These are phyloP conservation scores for Drosophila lacertosa DNA, from an alignment of 1,140 invertebrate species.

Conservation along the genomic window DNA sequence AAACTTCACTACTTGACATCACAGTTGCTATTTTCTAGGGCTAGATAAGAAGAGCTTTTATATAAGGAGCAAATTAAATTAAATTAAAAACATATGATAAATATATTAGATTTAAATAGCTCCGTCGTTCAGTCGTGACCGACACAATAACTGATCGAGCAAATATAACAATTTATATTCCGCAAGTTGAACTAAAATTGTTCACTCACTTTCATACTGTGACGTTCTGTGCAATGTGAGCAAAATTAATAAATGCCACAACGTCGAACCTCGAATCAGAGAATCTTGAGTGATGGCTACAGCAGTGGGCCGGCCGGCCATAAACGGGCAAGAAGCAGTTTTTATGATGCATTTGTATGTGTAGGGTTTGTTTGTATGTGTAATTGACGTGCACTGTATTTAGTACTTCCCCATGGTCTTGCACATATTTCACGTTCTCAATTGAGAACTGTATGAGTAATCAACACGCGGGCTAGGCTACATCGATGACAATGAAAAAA, in stretches of 20 bases:
- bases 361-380: not conserved
- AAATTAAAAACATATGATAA: too few relatives aligned
- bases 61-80: too few relatives aligned
- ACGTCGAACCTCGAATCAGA: conserved; percentile 9
- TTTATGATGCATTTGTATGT: conserved; percentile 15
- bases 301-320: conserved; percentile 41
- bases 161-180: too few relatives aligned
- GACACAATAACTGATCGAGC: too few relatives aligned
- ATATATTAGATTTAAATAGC: too few relatives aligned
- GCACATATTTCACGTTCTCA: conserved; percentile 32
- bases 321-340: conserved; percentile 51
- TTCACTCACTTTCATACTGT: not conserved
- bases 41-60: not conserved
- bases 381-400: not conserved
- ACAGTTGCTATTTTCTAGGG: not conserved
- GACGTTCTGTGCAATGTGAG: conserved; percentile 7
- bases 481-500: conserved; percentile 60
- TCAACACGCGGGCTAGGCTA: conserved; percentile 30
- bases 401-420: conserved; percentile 27
- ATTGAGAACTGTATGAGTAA: conserved; percentile 59
- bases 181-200: too few relatives aligned
- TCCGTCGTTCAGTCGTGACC: too few relatives aligned
- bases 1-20: not conserved
- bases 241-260: too few relatives aligned
- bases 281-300: conserved; percentile 3